Conservation (phyloP, 2,888 invertebrate genomes). For the Sarcophaga carnaria region DNA sequence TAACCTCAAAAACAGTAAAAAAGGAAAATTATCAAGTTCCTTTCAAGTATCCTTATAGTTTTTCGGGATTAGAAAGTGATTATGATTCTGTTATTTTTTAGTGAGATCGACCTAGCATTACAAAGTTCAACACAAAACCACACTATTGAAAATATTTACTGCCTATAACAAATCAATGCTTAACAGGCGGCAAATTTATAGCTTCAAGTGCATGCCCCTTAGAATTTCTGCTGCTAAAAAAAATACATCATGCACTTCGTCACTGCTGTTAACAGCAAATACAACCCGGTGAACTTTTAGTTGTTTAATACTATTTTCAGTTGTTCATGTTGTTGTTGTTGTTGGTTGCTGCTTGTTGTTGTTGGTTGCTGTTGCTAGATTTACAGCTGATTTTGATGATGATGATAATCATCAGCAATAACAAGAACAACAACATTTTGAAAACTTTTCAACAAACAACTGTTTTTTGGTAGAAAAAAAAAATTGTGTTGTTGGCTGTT, state of each 20-base stretch:
- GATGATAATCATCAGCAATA: slow-evolving; percentile 19
- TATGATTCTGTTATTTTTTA: too few species aligned
- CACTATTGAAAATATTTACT: too few species aligned
- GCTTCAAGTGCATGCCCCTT: slow-evolving; percentile 3
- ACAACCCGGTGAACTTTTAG: slow-evolving; percentile 33
- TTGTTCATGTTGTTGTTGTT: background rate
- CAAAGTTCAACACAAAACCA: too few species aligned
- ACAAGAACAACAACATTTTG: slow-evolving; percentile 23
- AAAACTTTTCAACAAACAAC: slow-evolving; percentile 47
- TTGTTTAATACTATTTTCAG: background rate
- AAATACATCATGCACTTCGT: slow-evolving; percentile 35
- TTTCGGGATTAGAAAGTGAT: too few species aligned
- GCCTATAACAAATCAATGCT: too few species aligned
- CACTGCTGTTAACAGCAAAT: slow-evolving; percentile 33
- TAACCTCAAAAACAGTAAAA: too few species aligned
- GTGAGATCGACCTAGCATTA: too few species aligned
- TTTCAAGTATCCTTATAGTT: too few species aligned
- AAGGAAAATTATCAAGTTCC: too few species aligned
- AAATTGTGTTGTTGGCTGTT: slow-evolving; percentile 1
- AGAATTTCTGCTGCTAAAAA: background rate
- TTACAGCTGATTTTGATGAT: slow-evolving; percentile 41
- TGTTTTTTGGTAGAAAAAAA: slow-evolving; percentile 3
- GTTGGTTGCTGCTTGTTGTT: background rate
- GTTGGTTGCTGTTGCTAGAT: background rate
- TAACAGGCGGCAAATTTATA: too few species aligned